A percentile compares a stretch with the other conserved stretches of the same genome.
Evolutionary conservation across 64 coral and sea anemone species (phyloP).

Genomic region (Platygyra sinensis): DNA sequence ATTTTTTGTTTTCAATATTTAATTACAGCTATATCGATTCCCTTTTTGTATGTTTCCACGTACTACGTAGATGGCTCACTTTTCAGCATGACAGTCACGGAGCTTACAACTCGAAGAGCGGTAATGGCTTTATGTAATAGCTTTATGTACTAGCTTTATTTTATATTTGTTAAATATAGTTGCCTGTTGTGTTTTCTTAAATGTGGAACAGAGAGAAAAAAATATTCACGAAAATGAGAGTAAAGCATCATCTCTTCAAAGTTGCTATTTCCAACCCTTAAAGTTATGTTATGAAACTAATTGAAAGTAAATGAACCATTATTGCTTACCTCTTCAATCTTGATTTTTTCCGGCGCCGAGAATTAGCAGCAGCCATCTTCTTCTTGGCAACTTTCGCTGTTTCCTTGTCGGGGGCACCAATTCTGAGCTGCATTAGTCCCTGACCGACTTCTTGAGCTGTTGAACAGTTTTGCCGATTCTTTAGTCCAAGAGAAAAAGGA

Average conservation of each 20-base stretch:
- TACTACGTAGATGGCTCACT: too few species aligned
- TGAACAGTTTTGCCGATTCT: neutral
- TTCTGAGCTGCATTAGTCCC: slow-evolving; percentile 1
- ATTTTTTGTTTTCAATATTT: too few species aligned
- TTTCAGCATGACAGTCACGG: too few species aligned
- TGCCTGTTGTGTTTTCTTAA: too few species aligned
- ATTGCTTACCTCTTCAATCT: slow-evolving; percentile 2
- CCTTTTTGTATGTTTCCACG: too few species aligned
- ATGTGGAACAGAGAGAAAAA: too few species aligned
- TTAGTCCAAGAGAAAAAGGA: neutral
- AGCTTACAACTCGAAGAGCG: too few species aligned
- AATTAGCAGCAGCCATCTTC: neutral
- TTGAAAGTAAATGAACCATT: neutral
- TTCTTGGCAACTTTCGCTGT: neutral
- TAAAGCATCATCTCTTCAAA: neutral
- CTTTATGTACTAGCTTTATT: too few species aligned
- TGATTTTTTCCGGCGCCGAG: slow-evolving; percentile 34
- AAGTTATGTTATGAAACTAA: neutral
- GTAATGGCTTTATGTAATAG: too few species aligned
- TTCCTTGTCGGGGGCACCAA: neutral
- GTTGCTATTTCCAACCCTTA: neutral
- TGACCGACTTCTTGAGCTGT: neutral
- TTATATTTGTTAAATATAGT: too few species aligned
- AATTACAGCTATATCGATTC: too few species aligned
- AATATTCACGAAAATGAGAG: too few species aligned